Evolutionary conservation across 2,888 invertebrate genomes (phyloP).

Genomic region (Apamea monoglypha): DNA sequence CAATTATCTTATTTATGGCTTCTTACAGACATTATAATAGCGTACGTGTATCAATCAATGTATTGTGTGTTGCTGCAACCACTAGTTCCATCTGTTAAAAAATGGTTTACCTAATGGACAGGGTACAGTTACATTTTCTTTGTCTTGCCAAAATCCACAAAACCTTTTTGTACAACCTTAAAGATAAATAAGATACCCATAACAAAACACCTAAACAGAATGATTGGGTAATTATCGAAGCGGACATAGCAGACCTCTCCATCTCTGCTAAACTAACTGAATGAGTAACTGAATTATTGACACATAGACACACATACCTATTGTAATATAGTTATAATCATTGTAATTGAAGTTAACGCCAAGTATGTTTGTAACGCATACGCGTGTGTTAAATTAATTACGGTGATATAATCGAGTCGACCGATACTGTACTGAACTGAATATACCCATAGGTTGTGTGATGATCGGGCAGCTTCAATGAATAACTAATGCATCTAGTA

Average conservation of each 20-base stretch:
- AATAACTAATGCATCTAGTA: slow-evolving; percentile 77
- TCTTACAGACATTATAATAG: too few relatives aligned
- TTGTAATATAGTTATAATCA: background rate
- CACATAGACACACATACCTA: background rate
- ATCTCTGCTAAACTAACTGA: background rate
- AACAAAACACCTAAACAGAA: background rate
- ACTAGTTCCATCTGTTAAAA: too few relatives aligned
- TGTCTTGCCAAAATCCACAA: background rate
- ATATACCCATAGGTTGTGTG: slow-evolving; percentile 63
- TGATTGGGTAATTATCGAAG: background rate
- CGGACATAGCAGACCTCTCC: background rate
- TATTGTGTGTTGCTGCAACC: too few relatives aligned
- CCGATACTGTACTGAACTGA: slow-evolving; percentile 67
- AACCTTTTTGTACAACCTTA: background rate
- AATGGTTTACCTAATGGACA: too few relatives aligned
- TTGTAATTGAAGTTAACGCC: background rate
- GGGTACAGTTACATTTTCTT: background rate
- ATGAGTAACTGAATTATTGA: background rate
- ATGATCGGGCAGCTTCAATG: slow-evolving; percentile 76
- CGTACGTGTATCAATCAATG: too few relatives aligned
- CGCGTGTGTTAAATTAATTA: slow-evolving; percentile 40
- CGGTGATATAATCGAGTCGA: slow-evolving; percentile 36
- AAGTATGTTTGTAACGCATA: background rate
- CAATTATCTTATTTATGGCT: too few relatives aligned
- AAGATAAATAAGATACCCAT: background rate